Evolutionary conservation across 2,797 vertebrate species (phyloP), one percentile per base, ranked within the genome.

Genomic region (Lacerta viridis): DNA sequence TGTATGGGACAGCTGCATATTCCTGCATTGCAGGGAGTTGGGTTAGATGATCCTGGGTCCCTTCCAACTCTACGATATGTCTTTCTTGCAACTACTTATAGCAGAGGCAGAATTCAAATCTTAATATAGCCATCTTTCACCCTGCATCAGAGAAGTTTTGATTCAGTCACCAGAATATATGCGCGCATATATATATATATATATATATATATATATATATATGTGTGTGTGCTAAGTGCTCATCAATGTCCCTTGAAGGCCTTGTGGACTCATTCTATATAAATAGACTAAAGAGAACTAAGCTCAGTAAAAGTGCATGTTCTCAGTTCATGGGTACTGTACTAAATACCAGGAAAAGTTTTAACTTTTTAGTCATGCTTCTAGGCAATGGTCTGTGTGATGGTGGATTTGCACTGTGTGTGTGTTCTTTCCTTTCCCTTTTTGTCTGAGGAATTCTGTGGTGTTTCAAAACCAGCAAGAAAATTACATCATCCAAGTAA

Each of bases 211-310:
- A 64, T 55, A 74, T 66, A 27, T 33, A 33, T 33, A 33, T 33
- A 33, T 33, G 33, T 33, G 33, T 33, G 9, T 61, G 77, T 33
- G n/a, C 61, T 55, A 87, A 46, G n/a, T 87, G 68, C 78, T 81
- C 59, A 69, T 90, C 89, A 83, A 59, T 87, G 66, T 72, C 80
- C 43, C 17, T 90, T 59, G 29, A 79, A 87, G 77, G 27, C 68
- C 74, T 68, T 72, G 74, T 72, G 75, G 66, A 74, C 13, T 85
- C 27, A 89, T 75, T 85, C 75, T 71, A 85, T 41, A 66, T 89
- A 46, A 80, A 85, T 80, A 85, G 66, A 89, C 55, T 55, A 55
- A 64, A 75, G 41, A 85, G 43, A 74, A 80, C 66, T 85, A 89
- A 75, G 39, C 68, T 75, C 8, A 80, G 68, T 89, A 25, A 80